These are phyloP conservation scores for Synergus laeviventris DNA, from an alignment of 2,888 invertebrate genomes.

Conservation along the genomic window DNA sequence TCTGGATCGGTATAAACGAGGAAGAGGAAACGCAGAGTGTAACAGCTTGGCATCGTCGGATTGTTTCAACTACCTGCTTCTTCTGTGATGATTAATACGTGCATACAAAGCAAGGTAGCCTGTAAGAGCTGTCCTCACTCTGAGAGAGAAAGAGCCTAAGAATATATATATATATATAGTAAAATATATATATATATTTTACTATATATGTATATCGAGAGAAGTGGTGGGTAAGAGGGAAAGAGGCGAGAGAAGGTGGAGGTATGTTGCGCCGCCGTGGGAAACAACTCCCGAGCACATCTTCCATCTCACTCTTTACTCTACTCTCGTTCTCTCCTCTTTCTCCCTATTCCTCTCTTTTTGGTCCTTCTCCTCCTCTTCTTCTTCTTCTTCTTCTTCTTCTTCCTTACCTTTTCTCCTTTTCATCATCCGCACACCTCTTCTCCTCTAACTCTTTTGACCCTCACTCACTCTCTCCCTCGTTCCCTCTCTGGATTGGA, in stretches of 20 bases:
- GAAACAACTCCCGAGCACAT: conserved; percentile 69
- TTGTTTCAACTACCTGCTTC: conserved; percentile 17
- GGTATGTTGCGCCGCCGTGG: conserved; percentile 73
- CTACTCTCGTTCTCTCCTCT: conserved; percentile 40
- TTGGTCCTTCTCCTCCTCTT: conserved; percentile 50
- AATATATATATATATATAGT: conserved; percentile 25
- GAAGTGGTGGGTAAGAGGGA: conserved; percentile 41
- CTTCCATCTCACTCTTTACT: conserved; percentile 44
- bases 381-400: conserved; percentile 51
- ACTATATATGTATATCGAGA: neutral
- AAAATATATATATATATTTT: neutral
- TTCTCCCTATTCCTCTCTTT: conserved; percentile 49
- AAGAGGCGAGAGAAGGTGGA: conserved; percentile 62
- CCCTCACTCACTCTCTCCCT: conserved; percentile 49
- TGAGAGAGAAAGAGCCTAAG: neutral
- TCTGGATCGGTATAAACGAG: conserved; percentile 27
- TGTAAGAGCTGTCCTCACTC: conserved; percentile 22
- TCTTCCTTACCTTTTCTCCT: conserved; percentile 51
- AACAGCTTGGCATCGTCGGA: conserved; percentile 12
- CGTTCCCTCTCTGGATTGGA: conserved; percentile 40
- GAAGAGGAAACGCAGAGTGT: conserved; percentile 31
- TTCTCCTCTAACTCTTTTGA: conserved; percentile 44
- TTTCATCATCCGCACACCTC: conserved; percentile 52
- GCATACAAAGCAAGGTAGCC: conserved; percentile 42
- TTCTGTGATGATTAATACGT: conserved; percentile 60